phyloP scores from a whole-genome alignment of 2,797 vertebrate species.

The Pithecia hirsuta region DNA sequence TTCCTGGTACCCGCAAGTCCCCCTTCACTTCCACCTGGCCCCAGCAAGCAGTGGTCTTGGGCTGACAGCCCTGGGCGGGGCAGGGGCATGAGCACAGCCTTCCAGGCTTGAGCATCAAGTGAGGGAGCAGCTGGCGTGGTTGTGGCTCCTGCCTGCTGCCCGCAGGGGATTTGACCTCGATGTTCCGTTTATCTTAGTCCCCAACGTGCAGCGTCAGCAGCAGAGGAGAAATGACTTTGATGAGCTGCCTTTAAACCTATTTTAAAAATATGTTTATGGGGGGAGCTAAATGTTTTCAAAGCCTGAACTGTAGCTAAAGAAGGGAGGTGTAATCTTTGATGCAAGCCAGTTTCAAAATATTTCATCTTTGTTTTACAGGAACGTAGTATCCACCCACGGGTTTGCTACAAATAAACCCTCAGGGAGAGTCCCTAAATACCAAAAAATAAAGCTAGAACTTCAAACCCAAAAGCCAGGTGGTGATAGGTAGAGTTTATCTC shows the following conservation, averaged over 20 bases:
- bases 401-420: constrained; percentile 15
- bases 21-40: not conserved
- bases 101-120: not conserved
- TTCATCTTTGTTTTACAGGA: constrained; percentile 37
- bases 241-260: not conserved
- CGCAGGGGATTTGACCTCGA: not conserved
- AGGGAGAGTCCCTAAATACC: not conserved
- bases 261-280: not conserved
- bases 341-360: constrained; percentile 2
- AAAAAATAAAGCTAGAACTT: not conserved
- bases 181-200: not conserved
- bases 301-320: not conserved
- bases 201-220: not conserved
- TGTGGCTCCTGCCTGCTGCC: not conserved
- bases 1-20: not conserved
- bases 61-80: not conserved
- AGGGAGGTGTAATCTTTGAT: not conserved
- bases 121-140: not conserved
- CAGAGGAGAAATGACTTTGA: not conserved
- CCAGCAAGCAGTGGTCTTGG: not conserved
- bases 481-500: not conserved
- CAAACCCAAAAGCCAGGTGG: not conserved
- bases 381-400: not conserved
- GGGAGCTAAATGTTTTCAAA: not conserved
- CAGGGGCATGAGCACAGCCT: not conserved